Base-by-base conservation (phyloP, 1,140 invertebrate species). In the Glossosoma conforme region DNA sequence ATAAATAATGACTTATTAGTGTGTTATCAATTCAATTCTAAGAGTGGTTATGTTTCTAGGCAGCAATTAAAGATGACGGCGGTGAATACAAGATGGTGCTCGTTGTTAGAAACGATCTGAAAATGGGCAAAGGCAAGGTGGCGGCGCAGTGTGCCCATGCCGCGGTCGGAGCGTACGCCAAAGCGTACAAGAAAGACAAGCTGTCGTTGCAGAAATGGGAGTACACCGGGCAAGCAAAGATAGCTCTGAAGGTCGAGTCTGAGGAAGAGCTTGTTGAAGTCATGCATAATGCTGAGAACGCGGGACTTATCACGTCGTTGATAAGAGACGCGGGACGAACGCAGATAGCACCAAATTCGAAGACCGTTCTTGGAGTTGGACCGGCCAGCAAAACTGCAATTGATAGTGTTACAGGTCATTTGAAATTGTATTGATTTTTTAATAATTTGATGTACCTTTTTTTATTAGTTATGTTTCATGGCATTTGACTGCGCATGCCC, bases 71-170 rank as follows among this genome's bases (percentile, higher is more conserved):
- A 18, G 42, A 64, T 58, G 62, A 67, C 38, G 62, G 65, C 41
- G 68, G 65, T 20, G 80, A 85, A 61, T 83, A 80, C 50, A 93
- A 93, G 75, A 70, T 97, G 67, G 86, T 94, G 1, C 66, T 97
- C 36, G 85, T 94, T 17, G 86, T 95, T 2, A 76, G 92, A 63
- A 91, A 82, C 63, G 93, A 97, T 66, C 72, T 97, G 0, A 88
- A 89, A 67, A 97, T 97, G 93, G 84, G 87, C 14, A 95, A 93
- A 78, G 93, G 93, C 11, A 97, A 97, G 78, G 83, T 91, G 35
- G 92, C 89, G 21, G 89, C 93, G 2, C 93, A 95, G 68, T 95
- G 92, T 76, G 81, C 85, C 32, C 93, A 97, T 76, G 93, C 90
- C 40, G 87, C 93, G 5, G 83, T 88, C 17, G 81, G 80, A 35